These are phyloP conservation scores for Microtus pennsylvanicus DNA, from an alignment of 2,113 vertebrate species.

Conservation along the genomic window DNA sequence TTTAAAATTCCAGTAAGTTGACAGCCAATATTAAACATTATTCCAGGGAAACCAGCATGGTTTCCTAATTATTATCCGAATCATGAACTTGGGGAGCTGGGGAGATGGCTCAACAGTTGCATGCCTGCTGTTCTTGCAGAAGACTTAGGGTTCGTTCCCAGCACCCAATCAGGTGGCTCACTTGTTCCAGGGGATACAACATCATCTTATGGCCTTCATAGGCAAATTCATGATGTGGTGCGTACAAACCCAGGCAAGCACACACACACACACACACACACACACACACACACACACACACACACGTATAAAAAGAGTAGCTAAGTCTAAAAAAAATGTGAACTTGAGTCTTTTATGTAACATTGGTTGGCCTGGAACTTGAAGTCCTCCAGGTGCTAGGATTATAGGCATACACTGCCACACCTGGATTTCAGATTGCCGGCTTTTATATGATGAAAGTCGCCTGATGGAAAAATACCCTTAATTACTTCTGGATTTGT, in stretches of 20 bases:
- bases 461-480: background rate
- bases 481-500: conserved; percentile 3
- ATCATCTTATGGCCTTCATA: background rate
- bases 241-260: background rate
- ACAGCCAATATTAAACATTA: background rate
- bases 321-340: background rate
- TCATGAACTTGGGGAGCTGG: background rate
- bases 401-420: background rate
- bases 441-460: background rate
- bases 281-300: too few relatives aligned
- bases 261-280: too few relatives aligned
- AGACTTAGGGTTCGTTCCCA: background rate
- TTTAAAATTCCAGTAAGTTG: background rate
- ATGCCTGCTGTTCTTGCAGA: background rate
- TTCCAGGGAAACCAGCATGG: background rate
- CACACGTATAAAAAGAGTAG: background rate
- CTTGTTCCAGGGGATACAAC: too few relatives aligned
- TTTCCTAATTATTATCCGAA: background rate
- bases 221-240: too few relatives aligned
- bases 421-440: background rate
- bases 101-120: background rate
- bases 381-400: background rate
- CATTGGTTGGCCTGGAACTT: background rate
- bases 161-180: background rate
- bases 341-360: background rate